A percentile compares a stretch with the other conserved stretches of the same genome.
phyloP scores from a whole-genome alignment of 2,113 vertebrate genomes.

The Antigone vipio region DNA sequence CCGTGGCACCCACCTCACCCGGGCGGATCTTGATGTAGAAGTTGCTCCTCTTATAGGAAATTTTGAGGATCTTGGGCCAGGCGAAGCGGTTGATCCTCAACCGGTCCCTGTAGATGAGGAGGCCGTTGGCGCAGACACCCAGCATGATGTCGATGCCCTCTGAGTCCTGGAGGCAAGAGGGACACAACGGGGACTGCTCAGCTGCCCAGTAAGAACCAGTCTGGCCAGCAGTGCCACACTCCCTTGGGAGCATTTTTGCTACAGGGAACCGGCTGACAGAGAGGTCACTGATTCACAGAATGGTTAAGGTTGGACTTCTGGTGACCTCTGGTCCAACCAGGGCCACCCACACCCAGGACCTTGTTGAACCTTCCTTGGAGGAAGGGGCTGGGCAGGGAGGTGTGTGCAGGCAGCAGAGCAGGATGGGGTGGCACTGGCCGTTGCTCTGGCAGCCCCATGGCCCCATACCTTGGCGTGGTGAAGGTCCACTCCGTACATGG shows the following conservation, averaged over 20 bases:
- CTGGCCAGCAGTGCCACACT: background rate
- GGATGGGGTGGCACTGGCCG: background rate
- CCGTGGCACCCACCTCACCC: constrained; percentile 83
- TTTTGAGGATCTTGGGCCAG: constrained; percentile 99
- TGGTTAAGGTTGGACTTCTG: background rate
- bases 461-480: constrained; percentile 93
- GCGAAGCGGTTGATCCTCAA: constrained; percentile 98
- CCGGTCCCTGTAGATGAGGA: constrained; percentile 95
- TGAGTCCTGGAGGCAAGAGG: constrained; percentile 83
- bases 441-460: fast-evolving
- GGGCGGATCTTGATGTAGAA: constrained; percentile 99
- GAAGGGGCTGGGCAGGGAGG: background rate
- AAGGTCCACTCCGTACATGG: constrained; percentile 98
- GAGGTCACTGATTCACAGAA: background rate
- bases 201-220: background rate
- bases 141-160: constrained; percentile 99
- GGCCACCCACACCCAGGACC: background rate
- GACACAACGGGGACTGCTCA: background rate
- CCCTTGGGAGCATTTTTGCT: background rate
- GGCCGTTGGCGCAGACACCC: constrained; percentile 94
- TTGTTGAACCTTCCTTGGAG: background rate
- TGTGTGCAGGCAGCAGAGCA: background rate
- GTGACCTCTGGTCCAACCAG: background rate
- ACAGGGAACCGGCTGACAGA: fast-evolving
- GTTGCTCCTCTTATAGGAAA: constrained; percentile 98